These are phyloP conservation scores for Pimpla rufipes DNA, from an alignment of 2,888 invertebrate genomes.

Conservation along the genomic window DNA sequence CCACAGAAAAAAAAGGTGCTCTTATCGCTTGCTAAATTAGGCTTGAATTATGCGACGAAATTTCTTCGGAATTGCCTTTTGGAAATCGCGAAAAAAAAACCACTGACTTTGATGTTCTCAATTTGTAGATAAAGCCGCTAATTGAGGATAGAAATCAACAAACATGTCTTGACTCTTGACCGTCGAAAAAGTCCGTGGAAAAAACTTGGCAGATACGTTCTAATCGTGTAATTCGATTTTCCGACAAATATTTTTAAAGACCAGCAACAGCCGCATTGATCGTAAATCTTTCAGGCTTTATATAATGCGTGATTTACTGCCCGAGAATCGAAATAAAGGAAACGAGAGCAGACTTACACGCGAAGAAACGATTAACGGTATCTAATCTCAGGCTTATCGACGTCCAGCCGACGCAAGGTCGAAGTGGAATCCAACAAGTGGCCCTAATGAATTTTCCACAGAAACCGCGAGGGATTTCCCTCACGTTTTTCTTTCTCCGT, in stretches of 20 bases:
- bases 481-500: background rate
- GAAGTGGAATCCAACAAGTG: slow-evolving; percentile 21
- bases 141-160: too few species aligned
- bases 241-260: background rate
- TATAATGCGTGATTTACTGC: background rate
- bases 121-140: too few species aligned
- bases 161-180: too few species aligned
- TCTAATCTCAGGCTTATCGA: slow-evolving; percentile 65
- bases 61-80: too few species aligned
- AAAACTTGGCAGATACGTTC: too few species aligned
- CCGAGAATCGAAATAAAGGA: slow-evolving; percentile 1
- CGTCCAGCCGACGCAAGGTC: slow-evolving; percentile 49
- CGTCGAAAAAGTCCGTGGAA: too few species aligned
- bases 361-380: slow-evolving; percentile 41
- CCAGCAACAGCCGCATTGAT: background rate
- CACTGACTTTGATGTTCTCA: too few species aligned
- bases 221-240: too few species aligned
- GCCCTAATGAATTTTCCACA: slow-evolving; percentile 4
- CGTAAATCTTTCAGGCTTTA: background rate
- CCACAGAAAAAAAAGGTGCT: too few species aligned
- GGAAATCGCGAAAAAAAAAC: too few species aligned
- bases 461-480: background rate
- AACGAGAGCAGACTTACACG: slow-evolving; percentile 6
- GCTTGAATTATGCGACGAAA: too few species aligned
- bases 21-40: too few species aligned